Evolutionary conservation across 2,888 invertebrate genomes (phyloP).

Genomic region (Hirtodrosophila histrioides): DNA sequence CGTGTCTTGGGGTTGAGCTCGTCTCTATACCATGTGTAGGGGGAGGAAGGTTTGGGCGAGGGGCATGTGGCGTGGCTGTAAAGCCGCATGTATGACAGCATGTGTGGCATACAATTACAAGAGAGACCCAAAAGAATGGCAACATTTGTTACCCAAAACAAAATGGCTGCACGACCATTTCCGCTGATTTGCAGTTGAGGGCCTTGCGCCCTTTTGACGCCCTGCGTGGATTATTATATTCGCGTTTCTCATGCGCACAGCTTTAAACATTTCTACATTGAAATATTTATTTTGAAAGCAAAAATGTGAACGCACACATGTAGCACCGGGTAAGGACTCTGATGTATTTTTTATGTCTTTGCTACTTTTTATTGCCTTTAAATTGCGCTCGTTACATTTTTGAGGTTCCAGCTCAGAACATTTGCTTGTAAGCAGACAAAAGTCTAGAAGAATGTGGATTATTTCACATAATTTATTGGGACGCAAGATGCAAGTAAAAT

Average conservation of each 20-base stretch:
- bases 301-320: slow-evolving; percentile 12
- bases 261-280: slow-evolving; percentile 57
- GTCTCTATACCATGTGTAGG: slow-evolving; percentile 11
- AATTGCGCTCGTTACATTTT: slow-evolving; percentile 71
- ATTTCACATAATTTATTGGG: slow-evolving; percentile 33
- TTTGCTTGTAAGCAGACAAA: slow-evolving; percentile 23
- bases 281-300: slow-evolving; percentile 56
- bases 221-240: slow-evolving; percentile 72
- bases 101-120: slow-evolving; percentile 72
- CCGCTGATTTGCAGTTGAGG: slow-evolving; percentile 66
- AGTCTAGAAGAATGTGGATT: slow-evolving; percentile 32
- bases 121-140: slow-evolving; percentile 39
- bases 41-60: neutral
- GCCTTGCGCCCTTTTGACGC: slow-evolving; percentile 36
- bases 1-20: slow-evolving; percentile 47
- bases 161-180: slow-evolving; percentile 70
- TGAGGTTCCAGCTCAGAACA: slow-evolving; percentile 12
- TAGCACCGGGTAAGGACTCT: slow-evolving; percentile 44
- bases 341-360: slow-evolving; percentile 75
- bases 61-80: slow-evolving; percentile 20
- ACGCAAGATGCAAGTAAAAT: slow-evolving; percentile 14
- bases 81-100: slow-evolving; percentile 65
- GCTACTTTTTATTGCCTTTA: slow-evolving; percentile 70
- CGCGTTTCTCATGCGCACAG: slow-evolving; percentile 67
- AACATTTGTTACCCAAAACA: slow-evolving; percentile 71